These are phyloP conservation scores for Endomychus coccineus DNA, from an alignment of 2,888 invertebrate species.

Conservation along the genomic window DNA sequence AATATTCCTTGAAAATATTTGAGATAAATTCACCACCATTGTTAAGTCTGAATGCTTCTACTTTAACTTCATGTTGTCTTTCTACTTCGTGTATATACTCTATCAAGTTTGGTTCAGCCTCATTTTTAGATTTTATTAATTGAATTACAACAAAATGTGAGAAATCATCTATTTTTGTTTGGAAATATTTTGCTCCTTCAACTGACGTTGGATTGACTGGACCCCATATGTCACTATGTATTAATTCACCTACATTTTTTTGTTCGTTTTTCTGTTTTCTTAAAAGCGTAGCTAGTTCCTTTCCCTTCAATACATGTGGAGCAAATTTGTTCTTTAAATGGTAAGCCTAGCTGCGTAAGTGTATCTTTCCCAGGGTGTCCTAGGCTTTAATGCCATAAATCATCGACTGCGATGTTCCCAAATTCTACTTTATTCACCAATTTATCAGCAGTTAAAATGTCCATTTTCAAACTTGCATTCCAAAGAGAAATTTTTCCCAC, in stretches of 20 bases:
- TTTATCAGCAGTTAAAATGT: constrained; percentile 9
- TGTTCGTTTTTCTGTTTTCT: background rate
- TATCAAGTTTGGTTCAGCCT: constrained; percentile 4
- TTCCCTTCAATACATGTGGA: constrained; percentile 13
- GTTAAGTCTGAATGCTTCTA: background rate
- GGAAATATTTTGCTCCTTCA: constrained; percentile 6
- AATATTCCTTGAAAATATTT: constrained; percentile 1
- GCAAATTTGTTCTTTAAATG: constrained; percentile 8
- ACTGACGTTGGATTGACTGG: background rate
- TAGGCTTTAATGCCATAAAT: constrained; percentile 17
- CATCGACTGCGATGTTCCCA: constrained; percentile 9
- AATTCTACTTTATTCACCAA: constrained; percentile 6
- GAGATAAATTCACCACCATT: constrained; percentile 7
- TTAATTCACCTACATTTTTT: constrained; percentile 4
- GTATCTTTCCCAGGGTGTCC: constrained; percentile 14
- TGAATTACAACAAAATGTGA: constrained; percentile 7
- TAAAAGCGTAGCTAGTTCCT: constrained; percentile 2
- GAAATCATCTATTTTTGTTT: constrained; percentile 6
- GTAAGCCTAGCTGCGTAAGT: constrained; percentile 10
- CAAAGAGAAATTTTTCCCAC: constrained; percentile 5
- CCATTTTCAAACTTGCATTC: constrained; percentile 6
- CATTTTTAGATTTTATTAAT: constrained; percentile 6
- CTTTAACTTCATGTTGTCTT: background rate
- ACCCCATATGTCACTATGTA: constrained; percentile 6
- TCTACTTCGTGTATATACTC: constrained; percentile 4